phyloP scores from a whole-genome alignment of 2,113 vertebrate species.

The Gopherus evgoodei region DNA sequence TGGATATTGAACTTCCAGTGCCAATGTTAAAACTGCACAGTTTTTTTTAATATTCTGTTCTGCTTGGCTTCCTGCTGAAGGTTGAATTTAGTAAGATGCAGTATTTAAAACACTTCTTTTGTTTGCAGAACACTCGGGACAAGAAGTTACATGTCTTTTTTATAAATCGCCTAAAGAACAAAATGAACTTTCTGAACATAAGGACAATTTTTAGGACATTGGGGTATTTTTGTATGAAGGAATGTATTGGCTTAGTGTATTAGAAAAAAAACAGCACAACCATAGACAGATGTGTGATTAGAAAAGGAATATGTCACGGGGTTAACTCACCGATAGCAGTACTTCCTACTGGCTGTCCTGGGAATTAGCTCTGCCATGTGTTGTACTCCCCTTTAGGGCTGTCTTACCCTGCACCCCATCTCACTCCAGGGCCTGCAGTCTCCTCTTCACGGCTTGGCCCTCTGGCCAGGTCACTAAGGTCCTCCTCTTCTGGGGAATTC shows the following conservation, averaged over 20 bases:
- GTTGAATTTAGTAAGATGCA: background rate
- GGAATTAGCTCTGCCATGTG: too few relatives aligned
- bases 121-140: conserved; percentile 70
- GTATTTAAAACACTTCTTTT: conserved; percentile 69
- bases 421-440: too few relatives aligned
- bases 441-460: too few relatives aligned
- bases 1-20: conserved; percentile 51
- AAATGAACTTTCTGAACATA: conserved; percentile 62
- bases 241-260: conserved; percentile 50
- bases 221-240: conserved; percentile 41
- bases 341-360: too few relatives aligned
- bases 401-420: too few relatives aligned
- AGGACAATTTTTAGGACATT: conserved; percentile 70
- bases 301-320: background rate
- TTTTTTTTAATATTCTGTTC: background rate
- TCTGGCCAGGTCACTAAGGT: too few relatives aligned
- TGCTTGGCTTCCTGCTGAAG: conserved; percentile 44
- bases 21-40: background rate
- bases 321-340: too few relatives aligned
- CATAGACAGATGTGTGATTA: background rate
- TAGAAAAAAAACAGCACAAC: background rate
- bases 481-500: too few relatives aligned
- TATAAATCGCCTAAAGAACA: conserved; percentile 70
- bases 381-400: too few relatives aligned
- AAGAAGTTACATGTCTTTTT: conserved; percentile 35